Evolutionary conservation across 2,888 invertebrate species (phyloP).

Genomic region (Stenotaenia linearis): DNA sequence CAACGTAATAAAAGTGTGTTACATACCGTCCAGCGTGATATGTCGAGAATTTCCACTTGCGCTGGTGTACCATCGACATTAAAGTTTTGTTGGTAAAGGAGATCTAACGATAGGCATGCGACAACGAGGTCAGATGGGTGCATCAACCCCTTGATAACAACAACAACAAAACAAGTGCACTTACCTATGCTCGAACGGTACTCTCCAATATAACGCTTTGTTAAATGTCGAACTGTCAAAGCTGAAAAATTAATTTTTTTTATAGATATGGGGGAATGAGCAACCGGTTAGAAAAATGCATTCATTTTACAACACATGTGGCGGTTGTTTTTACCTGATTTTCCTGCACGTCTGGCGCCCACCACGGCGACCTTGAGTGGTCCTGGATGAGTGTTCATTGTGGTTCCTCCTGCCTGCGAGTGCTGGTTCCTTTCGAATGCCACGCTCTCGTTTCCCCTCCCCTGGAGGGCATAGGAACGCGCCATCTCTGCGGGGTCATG

Average conservation of each 20-base stretch:
- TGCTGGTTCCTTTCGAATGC: not conserved
- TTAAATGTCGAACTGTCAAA: constrained; percentile 56
- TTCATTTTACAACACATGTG: not conserved
- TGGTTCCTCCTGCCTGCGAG: constrained; percentile 1
- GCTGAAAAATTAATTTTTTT: not conserved
- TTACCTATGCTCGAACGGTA: constrained; percentile 57
- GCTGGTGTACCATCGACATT: constrained; percentile 37
- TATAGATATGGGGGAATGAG: not conserved
- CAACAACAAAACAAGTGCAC: not conserved
- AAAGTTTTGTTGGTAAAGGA: constrained; percentile 38
- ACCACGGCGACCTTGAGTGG: constrained; percentile 28
- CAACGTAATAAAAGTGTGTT: not conserved
- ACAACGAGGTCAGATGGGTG: constrained; percentile 22
- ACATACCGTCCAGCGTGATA: constrained; percentile 37
- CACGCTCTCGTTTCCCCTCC: constrained; percentile 17
- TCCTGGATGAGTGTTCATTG: not conserved
- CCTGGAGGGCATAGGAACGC: not conserved
- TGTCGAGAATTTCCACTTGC: constrained; percentile 38
- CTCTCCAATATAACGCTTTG: constrained; percentile 72
- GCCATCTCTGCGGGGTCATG: not conserved
- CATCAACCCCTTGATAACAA: constrained; percentile 24
- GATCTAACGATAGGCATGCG: constrained; percentile 35
- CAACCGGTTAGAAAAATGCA: not conserved
- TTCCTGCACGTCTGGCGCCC: constrained; percentile 26
- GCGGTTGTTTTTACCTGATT: constrained; percentile 24